Evolutionary conservation across 2,113 vertebrate species (phyloP), one percentile per base, ranked within the genome.

Genomic region (Misgurnus mizolepis): DNA sequence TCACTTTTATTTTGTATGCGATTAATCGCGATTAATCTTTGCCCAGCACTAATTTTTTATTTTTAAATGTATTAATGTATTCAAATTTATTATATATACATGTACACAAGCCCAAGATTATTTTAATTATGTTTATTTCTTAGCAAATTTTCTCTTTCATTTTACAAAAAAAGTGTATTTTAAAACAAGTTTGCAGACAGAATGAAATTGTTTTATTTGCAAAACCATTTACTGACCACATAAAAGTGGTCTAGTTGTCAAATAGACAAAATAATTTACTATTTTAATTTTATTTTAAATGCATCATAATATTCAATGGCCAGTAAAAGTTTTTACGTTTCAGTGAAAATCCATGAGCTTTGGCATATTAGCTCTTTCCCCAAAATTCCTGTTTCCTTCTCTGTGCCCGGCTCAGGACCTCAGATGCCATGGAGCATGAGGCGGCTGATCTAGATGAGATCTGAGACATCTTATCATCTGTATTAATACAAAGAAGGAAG

Each of bases 371-470:
- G 3, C 84, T 88, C 85, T 95, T 95, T 82, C 91, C 87, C 95
- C 95, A 96, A 84, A 96, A 95, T 82, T 91, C 88, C 39, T 94
- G 89, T 80, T 91, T 94, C 80, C 95, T 94, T 86, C 89, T 95
- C 85, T 92, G 93, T 78, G 95, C 95, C 83, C 94, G 91, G 79
- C 94, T 91, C 84, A 96, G 85, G 56, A 95, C 88, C 85, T 95
- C 92, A 82, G 93, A 93, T 0, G 95, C 95, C 55, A 87, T 88
- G 0, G 94, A 93, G 79, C 95, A 95, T 15, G 94, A 95, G 6
- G 93, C 94, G 65, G 93, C 93, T 0, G 95, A 96, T 41, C 91
- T 90, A 80, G 91, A 93, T 73, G 95, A 96, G 76, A 96, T 93
- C 88, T 95, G 91, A 56, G 95, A 96, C 84, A 96, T 85, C 77